A percentile compares a stretch with the other conserved stretches of the same genome.
These are phyloP conservation scores for Typhlichthys subterraneus DNA, from an alignment of 2,797 vertebrate genomes.

Conservation along the genomic window DNA sequence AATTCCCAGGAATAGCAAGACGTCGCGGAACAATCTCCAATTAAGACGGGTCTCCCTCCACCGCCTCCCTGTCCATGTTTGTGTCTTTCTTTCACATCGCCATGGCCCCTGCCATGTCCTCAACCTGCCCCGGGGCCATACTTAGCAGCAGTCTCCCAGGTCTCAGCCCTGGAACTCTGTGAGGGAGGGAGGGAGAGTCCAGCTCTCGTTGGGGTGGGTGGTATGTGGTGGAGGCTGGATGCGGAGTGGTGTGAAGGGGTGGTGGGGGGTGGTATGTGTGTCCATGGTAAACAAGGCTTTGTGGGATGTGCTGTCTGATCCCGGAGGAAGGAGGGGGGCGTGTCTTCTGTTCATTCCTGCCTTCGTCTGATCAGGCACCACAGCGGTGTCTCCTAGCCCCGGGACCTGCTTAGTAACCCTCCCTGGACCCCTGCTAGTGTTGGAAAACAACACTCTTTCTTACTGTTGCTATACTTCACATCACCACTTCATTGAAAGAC, in stretches of 20 bases:
- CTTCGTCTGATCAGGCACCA: slow-evolving; percentile 56
- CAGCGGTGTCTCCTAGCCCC: slow-evolving; percentile 33
- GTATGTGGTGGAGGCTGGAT: slow-evolving; percentile 3
- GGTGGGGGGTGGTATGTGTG: slow-evolving; percentile 51
- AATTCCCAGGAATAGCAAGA: slow-evolving; percentile 79
- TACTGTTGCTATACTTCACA: slow-evolving; percentile 16
- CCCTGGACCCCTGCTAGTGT: slow-evolving; percentile 3
- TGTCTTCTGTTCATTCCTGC: slow-evolving; percentile 52
- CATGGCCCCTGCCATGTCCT: slow-evolving; percentile 51
- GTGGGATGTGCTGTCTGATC: slow-evolving; percentile 79
- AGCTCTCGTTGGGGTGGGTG: slow-evolving; percentile 50
- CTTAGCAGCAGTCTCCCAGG: slow-evolving; percentile 77
- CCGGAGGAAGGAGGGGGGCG: slow-evolving; percentile 49
- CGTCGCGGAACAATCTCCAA: slow-evolving; percentile 77
- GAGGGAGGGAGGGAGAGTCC: slow-evolving; percentile 49
- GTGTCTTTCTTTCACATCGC: slow-evolving; percentile 1
- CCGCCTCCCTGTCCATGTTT: slow-evolving; percentile 39
- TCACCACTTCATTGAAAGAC: slow-evolving; percentile 33
- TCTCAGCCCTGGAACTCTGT: slow-evolving; percentile 72
- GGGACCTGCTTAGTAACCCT: slow-evolving; percentile 49
- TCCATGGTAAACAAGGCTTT: slow-evolving; percentile 80
- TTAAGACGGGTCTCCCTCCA: slow-evolving; percentile 71
- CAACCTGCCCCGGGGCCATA: slow-evolving; percentile 66
- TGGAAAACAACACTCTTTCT: slow-evolving; percentile 25
- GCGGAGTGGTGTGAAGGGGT: slow-evolving; percentile 10